Conservation (phyloP, 2,113 vertebrate species). For the Edolisoma coerulescens region DNA sequence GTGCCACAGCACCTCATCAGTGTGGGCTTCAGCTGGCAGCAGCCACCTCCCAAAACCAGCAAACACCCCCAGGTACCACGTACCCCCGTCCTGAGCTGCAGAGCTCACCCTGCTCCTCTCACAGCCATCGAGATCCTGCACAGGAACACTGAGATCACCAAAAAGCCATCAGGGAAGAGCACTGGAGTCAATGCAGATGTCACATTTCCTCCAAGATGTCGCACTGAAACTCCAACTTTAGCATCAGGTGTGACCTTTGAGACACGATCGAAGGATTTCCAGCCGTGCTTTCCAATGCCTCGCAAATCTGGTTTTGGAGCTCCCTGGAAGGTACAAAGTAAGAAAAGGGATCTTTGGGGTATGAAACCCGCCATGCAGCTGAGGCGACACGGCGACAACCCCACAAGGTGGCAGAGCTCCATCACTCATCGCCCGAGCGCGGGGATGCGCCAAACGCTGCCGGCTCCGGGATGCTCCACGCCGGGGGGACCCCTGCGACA, state of each 20-base stretch:
- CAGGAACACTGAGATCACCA: accelerated
- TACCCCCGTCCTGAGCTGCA: accelerated
- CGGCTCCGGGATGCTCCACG: background rate
- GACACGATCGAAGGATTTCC: background rate
- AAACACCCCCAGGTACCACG: accelerated
- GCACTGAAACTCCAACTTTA: background rate
- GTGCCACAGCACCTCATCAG: accelerated
- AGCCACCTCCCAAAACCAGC: background rate
- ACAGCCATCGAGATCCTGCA: accelerated
- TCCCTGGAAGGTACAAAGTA: background rate
- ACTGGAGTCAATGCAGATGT: accelerated
- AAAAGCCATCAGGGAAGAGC: background rate
- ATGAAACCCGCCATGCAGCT: background rate
- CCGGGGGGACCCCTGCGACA: accelerated
- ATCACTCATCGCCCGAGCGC: background rate
- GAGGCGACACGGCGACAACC: background rate
- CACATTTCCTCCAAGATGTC: background rate
- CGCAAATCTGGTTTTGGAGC: accelerated
- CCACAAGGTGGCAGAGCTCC: slow-evolving; percentile 57
- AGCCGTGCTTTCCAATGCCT: accelerated
- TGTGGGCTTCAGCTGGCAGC: background rate
- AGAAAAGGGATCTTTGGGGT: background rate
- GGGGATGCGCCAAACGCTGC: background rate
- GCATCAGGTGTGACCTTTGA: accelerated
- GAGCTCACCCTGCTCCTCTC: background rate